These are phyloP conservation scores for Rhingia rostrata DNA, from an alignment of 2,888 invertebrate genomes.

Conservation along the genomic window DNA sequence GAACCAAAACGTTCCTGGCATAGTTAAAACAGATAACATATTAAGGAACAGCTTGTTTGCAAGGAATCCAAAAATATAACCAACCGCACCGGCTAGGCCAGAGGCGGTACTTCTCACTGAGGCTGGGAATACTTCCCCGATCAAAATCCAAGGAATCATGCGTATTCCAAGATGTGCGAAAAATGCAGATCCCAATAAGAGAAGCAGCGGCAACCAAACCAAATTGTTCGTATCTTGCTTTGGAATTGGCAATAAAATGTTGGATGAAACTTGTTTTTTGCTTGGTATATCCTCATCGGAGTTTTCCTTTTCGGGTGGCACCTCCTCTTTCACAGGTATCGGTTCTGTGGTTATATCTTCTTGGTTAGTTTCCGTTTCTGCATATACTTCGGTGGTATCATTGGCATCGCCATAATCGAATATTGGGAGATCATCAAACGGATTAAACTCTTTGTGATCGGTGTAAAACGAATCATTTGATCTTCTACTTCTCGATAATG, in stretches of 20 bases:
- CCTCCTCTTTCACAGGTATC: conserved; percentile 5
- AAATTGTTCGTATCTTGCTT: conserved; percentile 83
- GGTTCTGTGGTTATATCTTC: conserved; percentile 41
- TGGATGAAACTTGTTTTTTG: conserved; percentile 74
- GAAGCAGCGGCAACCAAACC: conserved; percentile 88
- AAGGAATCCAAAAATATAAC: conserved; percentile 90
- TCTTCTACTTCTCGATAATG: conserved; percentile 39
- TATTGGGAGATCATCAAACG: conserved; percentile 59
- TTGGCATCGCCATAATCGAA: conserved; percentile 55
- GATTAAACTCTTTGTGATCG: conserved; percentile 57
- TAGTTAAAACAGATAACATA: conserved; percentile 86
- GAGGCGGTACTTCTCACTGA: conserved; percentile 88
- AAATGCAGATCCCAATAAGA: conserved; percentile 87
- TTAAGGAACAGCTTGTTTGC: conserved; percentile 89
- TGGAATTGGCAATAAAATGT: conserved; percentile 80
- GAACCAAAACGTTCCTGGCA: conserved; percentile 89
- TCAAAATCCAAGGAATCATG: conserved; percentile 90
- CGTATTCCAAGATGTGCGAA: conserved; percentile 87
- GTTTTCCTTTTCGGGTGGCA: conserved; percentile 1
- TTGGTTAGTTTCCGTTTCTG: conserved; percentile 40
- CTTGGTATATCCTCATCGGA: conserved; percentile 60
- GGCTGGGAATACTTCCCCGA: conserved; percentile 90
- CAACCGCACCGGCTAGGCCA: conserved; percentile 88
- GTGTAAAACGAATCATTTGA: conserved; percentile 49
- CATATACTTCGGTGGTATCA: conserved; percentile 53